Conservation (phyloP, 2,797 vertebrate genomes). For the Chiropotes sagulatus region DNA sequence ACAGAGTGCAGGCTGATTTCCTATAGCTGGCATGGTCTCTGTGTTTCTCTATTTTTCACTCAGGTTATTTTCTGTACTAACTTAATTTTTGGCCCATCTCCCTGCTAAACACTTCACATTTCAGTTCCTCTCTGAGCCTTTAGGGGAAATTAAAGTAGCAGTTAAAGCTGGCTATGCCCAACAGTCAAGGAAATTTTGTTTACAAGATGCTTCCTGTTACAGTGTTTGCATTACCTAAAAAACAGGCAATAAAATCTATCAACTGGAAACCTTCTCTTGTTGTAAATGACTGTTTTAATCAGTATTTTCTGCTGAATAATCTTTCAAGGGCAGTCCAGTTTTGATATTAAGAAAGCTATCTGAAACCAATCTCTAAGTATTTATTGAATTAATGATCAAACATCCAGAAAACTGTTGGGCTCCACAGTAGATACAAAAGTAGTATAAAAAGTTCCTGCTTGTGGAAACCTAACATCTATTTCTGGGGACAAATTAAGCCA, state of each 20-base stretch:
- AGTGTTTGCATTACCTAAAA: slow-evolving; percentile 72
- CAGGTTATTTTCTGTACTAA: slow-evolving; percentile 41
- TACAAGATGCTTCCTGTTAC: slow-evolving; percentile 69
- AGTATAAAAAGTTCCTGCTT: background rate
- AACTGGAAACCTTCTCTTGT: slow-evolving; percentile 60
- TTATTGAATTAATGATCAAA: slow-evolving; percentile 21
- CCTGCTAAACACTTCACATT: slow-evolving; percentile 52
- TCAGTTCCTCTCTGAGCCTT: slow-evolving; percentile 58
- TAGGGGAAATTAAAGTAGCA: slow-evolving; percentile 66
- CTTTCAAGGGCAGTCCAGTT: slow-evolving; percentile 44
- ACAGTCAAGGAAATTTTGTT: slow-evolving; percentile 73
- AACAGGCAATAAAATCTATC: slow-evolving; percentile 73
- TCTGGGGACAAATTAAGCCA: background rate
- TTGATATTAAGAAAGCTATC: slow-evolving; percentile 10
- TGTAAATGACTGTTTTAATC: slow-evolving; percentile 67
- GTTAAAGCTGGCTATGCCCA: slow-evolving; percentile 70
- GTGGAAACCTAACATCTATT: background rate
- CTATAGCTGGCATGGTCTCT: background rate
- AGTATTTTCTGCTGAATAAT: slow-evolving; percentile 45
- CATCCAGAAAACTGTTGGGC: background rate
- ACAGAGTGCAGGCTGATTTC: background rate
- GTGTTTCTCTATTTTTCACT: background rate
- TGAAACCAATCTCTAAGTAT: background rate
- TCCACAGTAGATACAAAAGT: background rate
- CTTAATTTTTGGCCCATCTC: slow-evolving; percentile 63